Evolutionary conservation across 2,797 vertebrate species (phyloP).

Genomic region (Coilia nasus): DNA sequence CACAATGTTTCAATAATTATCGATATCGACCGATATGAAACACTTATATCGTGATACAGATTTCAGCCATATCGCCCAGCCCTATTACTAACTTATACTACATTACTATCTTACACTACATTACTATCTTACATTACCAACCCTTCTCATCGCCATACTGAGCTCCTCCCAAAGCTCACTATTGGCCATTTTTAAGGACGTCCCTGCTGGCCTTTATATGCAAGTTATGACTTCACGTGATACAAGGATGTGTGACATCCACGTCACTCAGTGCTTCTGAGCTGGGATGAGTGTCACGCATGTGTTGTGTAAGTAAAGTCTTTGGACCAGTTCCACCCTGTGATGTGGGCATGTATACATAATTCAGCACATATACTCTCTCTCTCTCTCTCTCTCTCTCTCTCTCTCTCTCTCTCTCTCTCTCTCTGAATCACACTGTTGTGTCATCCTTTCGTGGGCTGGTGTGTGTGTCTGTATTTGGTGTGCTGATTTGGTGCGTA

Average conservation of each 20-base stretch:
- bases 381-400: not conserved
- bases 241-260: not conserved
- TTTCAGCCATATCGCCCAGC: too few species aligned
- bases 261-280: not conserved
- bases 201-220: not conserved
- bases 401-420: not conserved
- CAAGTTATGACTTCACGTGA: not conserved
- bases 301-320: not conserved
- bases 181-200: not conserved
- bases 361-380: not conserved
- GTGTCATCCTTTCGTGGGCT: not conserved
- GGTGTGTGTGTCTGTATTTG: not conserved
- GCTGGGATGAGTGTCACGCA: not conserved
- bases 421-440: not conserved
- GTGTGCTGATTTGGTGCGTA: not conserved
- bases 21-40: too few species aligned
- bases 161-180: not conserved
- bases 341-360: not conserved
- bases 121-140: too few species aligned
- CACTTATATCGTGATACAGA: too few species aligned
- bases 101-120: too few species aligned
- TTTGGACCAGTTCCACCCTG: not conserved
- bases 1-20: too few species aligned
- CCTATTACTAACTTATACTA: too few species aligned
- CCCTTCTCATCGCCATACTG: not conserved